Evolutionary conservation across 1,140 invertebrate species (phyloP).

Genomic region (Choristoneura fumiferana): DNA sequence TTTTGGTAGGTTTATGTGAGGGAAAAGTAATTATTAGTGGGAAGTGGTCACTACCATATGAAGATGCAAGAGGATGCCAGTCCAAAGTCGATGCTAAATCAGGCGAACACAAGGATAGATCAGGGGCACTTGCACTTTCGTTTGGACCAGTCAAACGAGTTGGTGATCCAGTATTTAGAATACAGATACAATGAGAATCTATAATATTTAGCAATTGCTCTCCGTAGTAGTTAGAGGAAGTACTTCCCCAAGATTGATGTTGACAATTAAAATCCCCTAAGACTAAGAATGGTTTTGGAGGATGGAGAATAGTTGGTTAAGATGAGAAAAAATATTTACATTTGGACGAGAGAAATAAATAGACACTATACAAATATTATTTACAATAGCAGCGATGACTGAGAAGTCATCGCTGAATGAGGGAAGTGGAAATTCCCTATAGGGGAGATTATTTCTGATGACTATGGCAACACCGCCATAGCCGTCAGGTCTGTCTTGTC

Average conservation of each 20-base stretch:
- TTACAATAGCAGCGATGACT: too few species aligned
- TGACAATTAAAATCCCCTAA: conserved; percentile 18
- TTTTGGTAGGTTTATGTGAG: background rate
- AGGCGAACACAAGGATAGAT: conserved; percentile 12
- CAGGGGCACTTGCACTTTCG: background rate
- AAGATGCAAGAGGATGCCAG: background rate
- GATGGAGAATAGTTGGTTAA: background rate
- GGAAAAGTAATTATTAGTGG: conserved; percentile 8
- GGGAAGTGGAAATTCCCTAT: too few species aligned
- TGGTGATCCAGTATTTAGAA: conserved; percentile 8
- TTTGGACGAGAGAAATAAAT: too few species aligned
- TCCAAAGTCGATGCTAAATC: conserved; percentile 5
- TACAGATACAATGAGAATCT: conserved; percentile 6
- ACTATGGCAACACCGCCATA: too few species aligned
- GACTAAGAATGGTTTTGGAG: conserved; percentile 3
- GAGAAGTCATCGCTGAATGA: too few species aligned
- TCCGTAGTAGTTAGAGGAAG: background rate
- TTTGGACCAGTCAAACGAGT: background rate
- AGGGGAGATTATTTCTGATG: too few species aligned
- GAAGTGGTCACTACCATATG: conserved; percentile 21
- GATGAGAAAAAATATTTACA: background rate
- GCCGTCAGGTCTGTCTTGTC: too few species aligned
- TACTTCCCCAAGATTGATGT: conserved; percentile 3
- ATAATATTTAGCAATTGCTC: background rate
- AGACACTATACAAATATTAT: too few species aligned